A percentile compares a stretch with the other conserved stretches of the same genome.
Conservation (phyloP, 2,113 vertebrate species). For the Emberiza fucata region DNA sequence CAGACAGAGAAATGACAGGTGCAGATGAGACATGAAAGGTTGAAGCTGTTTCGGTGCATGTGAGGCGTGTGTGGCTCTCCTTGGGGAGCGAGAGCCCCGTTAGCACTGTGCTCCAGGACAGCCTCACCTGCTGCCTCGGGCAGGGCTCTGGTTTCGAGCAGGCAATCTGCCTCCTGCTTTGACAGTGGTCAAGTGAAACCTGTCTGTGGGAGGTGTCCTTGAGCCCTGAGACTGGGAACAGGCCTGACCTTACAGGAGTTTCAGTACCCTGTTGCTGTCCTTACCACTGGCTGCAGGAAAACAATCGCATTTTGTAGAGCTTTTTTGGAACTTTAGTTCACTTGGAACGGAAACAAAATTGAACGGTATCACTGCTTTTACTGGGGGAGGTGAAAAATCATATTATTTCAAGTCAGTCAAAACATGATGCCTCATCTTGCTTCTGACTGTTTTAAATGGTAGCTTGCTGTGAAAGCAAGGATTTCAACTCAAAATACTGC, state of each 20-base stretch:
- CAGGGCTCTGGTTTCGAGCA: neutral
- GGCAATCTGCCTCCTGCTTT: neutral
- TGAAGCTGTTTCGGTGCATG: neutral
- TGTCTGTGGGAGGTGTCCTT: neutral
- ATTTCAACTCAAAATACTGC: neutral
- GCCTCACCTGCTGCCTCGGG: neutral
- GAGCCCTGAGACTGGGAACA: neutral
- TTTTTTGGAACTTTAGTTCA: neutral
- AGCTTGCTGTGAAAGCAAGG: neutral
- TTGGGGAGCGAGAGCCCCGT: neutral
- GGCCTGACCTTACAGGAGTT: neutral
- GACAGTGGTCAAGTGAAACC: neutral
- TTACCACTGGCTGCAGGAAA: neutral
- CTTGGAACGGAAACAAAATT: neutral
- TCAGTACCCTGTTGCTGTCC: neutral
- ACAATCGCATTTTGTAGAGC: neutral
- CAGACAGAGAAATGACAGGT: neutral
- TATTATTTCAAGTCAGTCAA: conserved; percentile 6
- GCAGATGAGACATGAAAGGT: neutral
- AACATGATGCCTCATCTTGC: neutral
- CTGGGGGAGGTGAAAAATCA: neutral
- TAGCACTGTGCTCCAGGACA: neutral
- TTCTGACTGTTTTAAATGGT: neutral
- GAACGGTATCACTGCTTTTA: neutral
- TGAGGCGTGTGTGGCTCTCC: rapidly evolving